These are phyloP conservation scores for Proterorhinus semilunaris DNA, from an alignment of 2,113 vertebrate genomes.

Conservation along the genomic window DNA sequence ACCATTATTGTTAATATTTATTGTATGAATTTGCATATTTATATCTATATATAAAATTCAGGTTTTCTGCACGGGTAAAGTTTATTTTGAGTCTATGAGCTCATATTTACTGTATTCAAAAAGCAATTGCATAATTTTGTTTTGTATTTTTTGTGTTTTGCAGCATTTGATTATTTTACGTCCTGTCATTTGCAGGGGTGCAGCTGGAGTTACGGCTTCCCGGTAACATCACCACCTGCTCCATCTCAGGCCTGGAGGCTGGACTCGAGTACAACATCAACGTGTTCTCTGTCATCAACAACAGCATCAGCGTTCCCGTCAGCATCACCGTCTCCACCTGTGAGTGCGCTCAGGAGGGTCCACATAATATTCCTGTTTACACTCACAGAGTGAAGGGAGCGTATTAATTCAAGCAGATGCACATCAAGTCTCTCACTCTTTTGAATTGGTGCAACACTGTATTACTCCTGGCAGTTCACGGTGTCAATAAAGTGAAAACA, in stretches of 20 bases:
- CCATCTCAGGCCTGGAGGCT: slow-evolving; percentile 85
- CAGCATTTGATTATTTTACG: not conserved
- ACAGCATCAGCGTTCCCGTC: slow-evolving; percentile 83
- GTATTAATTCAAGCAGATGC: not conserved
- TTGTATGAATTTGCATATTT: not conserved
- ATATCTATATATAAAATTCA: not conserved
- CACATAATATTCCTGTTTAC: slow-evolving; percentile 1
- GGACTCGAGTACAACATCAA: slow-evolving; percentile 93
- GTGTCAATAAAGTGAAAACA: slow-evolving; percentile 34
- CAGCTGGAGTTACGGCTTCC: slow-evolving; percentile 89
- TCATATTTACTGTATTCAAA: not conserved
- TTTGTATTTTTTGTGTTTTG: not conserved
- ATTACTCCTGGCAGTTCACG: slow-evolving; percentile 11
- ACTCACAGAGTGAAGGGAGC: not conserved
- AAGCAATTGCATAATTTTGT: not conserved
- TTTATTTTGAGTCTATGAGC: too few relatives aligned
- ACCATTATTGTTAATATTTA: not conserved
- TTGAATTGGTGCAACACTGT: not conserved
- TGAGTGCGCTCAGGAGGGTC: slow-evolving; percentile 75
- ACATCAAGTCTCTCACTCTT: slow-evolving; percentile 8
- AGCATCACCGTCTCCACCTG: slow-evolving; percentile 87
- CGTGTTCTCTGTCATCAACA: slow-evolving; percentile 87
- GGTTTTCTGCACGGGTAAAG: not conserved
- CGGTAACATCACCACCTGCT: slow-evolving; percentile 84
- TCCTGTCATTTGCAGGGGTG: slow-evolving; percentile 55